These are phyloP conservation scores for Hylia prasina DNA, from an alignment of 2,113 vertebrate species.

Conservation along the genomic window DNA sequence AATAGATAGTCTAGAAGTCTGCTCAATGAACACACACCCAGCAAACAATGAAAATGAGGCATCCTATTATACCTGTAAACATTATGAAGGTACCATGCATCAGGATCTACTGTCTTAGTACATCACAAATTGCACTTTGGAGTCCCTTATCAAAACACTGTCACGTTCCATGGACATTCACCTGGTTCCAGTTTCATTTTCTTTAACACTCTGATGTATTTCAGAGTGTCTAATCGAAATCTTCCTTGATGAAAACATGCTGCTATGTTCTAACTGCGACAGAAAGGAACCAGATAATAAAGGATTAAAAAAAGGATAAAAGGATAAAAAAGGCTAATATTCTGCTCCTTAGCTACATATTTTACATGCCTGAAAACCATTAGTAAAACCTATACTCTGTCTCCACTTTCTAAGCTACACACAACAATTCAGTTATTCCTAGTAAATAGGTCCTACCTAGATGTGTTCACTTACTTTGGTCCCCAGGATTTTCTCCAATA, in stretches of 20 bases:
- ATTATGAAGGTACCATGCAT: not conserved
- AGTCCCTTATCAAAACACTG: not conserved
- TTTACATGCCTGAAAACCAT: not conserved
- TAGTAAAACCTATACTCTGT: not conserved
- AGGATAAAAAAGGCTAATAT: not conserved
- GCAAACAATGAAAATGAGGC: not conserved
- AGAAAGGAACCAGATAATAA: not conserved
- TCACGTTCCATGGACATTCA: not conserved
- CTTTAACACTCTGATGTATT: not conserved
- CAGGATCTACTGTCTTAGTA: not conserved
- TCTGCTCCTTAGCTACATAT: not conserved
- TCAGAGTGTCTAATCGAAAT: not conserved
- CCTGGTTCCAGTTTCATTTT: not conserved
- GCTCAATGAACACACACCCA: not conserved
- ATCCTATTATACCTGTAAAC: not conserved
- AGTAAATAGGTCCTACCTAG: not conserved
- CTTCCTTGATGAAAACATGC: not conserved
- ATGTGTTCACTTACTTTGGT: rapidly evolving
- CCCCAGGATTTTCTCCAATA: not conserved
- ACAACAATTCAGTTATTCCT: not conserved
- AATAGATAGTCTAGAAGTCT: not conserved
- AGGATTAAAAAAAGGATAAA: no score
- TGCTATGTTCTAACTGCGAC: not conserved
- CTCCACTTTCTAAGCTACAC: not conserved
- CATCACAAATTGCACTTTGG: not conserved